Percentiles rank a stretch among this genome's conserved stretches.
Evolutionary conservation across 2,113 vertebrate genomes (phyloP).

Genomic region (Ascaphus truei): DNA sequence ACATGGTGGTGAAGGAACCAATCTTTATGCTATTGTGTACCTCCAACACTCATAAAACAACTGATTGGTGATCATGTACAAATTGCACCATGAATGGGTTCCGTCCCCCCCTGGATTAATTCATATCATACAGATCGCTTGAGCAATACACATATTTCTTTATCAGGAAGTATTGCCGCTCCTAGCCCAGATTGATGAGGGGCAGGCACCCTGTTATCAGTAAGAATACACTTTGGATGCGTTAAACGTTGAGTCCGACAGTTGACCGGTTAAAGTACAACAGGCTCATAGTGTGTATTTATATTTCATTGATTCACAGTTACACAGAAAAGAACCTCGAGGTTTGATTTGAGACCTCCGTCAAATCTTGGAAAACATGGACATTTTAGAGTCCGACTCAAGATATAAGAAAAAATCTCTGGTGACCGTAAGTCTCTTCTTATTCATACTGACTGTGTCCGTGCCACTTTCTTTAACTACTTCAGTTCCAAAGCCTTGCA

Average conservation of each 20-base stretch:
- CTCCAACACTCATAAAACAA: too few relatives aligned
- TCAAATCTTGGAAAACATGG: slow-evolving; percentile 50
- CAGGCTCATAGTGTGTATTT: background rate
- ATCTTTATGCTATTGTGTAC: too few relatives aligned
- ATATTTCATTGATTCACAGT: slow-evolving; percentile 20
- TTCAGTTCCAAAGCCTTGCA: too few relatives aligned
- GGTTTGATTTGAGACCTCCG: background rate
- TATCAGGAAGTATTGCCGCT: background rate
- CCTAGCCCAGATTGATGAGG: background rate
- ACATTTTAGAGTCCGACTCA: slow-evolving; percentile 67
- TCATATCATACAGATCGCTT: too few relatives aligned
- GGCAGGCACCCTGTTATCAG: slow-evolving; percentile 26
- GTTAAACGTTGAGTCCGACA: slow-evolving; percentile 22
- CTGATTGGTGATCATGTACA: too few relatives aligned
- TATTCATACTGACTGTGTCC: too few relatives aligned
- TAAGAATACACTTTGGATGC: background rate
- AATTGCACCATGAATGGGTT: too few relatives aligned
- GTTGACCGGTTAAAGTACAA: slow-evolving; percentile 20
- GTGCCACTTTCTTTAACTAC: too few relatives aligned
- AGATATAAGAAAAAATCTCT: background rate
- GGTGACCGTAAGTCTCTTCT: slow-evolving; percentile 15
- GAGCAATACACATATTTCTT: too few relatives aligned
- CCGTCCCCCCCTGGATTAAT: too few relatives aligned
- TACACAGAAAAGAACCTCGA: background rate
- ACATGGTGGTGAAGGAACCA: too few relatives aligned